Evolutionary conservation across 1,140 invertebrate genomes (phyloP), one percentile per base, ranked within the genome.

Genomic region (Bradynema listronoti): DNA sequence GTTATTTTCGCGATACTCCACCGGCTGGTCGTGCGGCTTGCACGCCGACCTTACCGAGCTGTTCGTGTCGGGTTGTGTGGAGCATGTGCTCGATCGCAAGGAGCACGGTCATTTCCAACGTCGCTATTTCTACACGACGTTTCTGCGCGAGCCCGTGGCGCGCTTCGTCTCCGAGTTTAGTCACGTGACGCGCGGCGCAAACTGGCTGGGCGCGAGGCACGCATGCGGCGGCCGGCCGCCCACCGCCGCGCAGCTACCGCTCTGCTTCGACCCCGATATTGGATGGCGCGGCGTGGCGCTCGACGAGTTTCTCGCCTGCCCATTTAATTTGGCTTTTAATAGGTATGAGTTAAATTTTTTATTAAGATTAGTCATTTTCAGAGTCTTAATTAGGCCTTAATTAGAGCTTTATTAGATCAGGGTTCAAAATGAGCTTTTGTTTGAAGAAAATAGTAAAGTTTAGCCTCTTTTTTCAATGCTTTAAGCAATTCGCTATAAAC

Each of bases 31-130:
- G 73, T 99, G 94, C 82, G 93, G 94, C 50, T 81, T 98, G 16
- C 94, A 98, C 81, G 91, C 94, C n/a, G 82, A 98, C 81, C 98
- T 91, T 87, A 96, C 93, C 11, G 92, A 97, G 81, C 79, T 97
- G 54, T 90, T 88, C 9, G 67, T 53, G 85, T 85, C 73, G 89
- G 90, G 80, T 14, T 83, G 81, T 74, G 80, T 83, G 3, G 74
- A 80, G 33, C 57, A 73, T n/a, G 77, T 68, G 22, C 69, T 82
- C 63, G 75, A 80, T 62, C 75, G 77, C 51, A 71, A 73, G 42
- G n/a, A n/a, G n/a, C 80, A 81, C 65, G 69, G 73, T 53, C 61
- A 63, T 9, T 53, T 32, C 39, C 70, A 66, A 32, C 61, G 76
- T 5, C 72, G 75, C 46, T 97, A 96, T 81, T 93, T 94, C 81